Conservation (phyloP, 2,113 vertebrate genomes). For the Picathartes gymnocephalus region DNA sequence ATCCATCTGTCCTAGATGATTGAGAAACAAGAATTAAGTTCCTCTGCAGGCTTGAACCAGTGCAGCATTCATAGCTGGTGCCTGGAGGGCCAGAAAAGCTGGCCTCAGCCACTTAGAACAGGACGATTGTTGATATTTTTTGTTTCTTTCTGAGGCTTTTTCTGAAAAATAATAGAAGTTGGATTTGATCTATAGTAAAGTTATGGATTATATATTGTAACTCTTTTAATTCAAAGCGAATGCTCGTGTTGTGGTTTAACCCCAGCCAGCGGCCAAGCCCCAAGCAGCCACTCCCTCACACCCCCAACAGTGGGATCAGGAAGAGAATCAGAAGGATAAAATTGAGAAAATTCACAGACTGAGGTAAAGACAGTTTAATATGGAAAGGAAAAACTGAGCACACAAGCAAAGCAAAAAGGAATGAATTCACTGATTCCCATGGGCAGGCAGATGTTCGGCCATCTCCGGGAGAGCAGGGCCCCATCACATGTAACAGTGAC, state of each 20-base stretch:
- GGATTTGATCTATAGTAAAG: neutral
- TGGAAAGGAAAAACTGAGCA: accelerated
- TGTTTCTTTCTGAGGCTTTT: neutral
- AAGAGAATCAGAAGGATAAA: accelerated
- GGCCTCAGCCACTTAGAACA: neutral
- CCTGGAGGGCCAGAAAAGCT: neutral
- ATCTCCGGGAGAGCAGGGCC: neutral
- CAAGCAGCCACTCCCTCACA: accelerated
- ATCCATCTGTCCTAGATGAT: neutral
- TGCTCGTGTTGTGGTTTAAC: neutral
- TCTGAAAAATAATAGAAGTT: neutral
- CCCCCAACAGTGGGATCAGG: no score
- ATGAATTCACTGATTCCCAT: neutral
- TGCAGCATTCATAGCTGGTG: neutral
- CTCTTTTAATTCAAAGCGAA: neutral
- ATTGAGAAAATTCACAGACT: neutral
- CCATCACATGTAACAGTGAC: no score
- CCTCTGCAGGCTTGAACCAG: neutral
- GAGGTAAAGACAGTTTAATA: neutral
- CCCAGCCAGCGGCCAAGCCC: neutral
- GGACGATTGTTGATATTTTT: neutral
- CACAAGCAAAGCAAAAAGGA: neutral
- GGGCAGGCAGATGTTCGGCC: neutral
- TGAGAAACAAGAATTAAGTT: neutral
- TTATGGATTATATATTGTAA: neutral